Evolutionary conservation across 2,888 invertebrate species (phyloP).

Genomic region (Arrhopalites spinosus): DNA sequence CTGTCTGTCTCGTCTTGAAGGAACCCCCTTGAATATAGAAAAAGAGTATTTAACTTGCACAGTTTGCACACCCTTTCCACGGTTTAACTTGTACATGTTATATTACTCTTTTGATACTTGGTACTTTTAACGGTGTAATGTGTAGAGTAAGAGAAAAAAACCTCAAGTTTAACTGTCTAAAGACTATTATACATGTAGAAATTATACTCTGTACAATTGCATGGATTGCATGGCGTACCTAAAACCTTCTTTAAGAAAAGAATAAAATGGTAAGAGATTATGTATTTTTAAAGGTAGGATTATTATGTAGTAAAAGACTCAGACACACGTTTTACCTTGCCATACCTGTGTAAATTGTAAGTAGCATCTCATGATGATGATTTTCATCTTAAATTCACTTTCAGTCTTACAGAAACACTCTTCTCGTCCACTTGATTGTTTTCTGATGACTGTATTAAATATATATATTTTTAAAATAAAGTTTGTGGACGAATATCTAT

Average conservation of each 20-base stretch:
- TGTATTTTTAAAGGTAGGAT: not conserved
- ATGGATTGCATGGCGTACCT: not conserved
- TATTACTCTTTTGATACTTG: no score
- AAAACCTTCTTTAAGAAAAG: not conserved
- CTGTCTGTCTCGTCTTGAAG: no score
- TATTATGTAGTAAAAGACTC: not conserved
- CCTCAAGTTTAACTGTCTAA: not conserved
- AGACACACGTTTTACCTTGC: conserved; percentile 1
- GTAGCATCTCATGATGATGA: conserved; percentile 33
- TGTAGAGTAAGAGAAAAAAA: not conserved
- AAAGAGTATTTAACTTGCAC: no score
- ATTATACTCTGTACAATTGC: not conserved
- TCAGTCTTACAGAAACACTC: conserved; percentile 48
- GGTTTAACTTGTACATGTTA: no score
- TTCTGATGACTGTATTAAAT: conserved; percentile 23
- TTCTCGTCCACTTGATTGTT: conserved; percentile 40
- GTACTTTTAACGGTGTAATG: no score
- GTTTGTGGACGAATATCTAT: no score
- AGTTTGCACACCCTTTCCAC: no score
- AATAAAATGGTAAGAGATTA: not conserved
- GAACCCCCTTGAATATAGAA: no score
- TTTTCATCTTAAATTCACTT: conserved; percentile 50
- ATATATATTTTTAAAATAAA: no score
- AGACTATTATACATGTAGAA: not conserved
- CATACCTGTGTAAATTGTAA: not conserved